Evolutionary conservation across 2,797 vertebrate species (phyloP).

Genomic region (Helostoma temminkii): DNA sequence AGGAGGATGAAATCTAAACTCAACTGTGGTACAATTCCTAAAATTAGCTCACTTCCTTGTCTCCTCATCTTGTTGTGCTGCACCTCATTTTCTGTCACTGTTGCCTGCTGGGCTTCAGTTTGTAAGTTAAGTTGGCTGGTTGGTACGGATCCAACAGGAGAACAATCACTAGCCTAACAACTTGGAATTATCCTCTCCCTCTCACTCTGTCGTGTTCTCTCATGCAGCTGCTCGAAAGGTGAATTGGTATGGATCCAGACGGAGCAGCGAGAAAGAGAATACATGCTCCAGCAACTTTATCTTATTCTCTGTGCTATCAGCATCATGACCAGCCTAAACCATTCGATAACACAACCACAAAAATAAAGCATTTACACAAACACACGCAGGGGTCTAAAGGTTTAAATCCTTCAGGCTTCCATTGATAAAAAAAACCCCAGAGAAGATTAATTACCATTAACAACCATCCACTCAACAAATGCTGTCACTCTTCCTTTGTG

Average conservation of each 20-base stretch:
- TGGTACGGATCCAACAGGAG: too few species aligned
- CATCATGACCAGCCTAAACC: too few species aligned
- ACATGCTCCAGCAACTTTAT: slow-evolving; percentile 20
- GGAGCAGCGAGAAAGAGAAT: slow-evolving; percentile 26
- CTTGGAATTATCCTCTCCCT: too few species aligned
- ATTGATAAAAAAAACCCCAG: slow-evolving; percentile 26
- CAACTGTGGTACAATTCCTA: not conserved
- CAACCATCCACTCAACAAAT: slow-evolving; percentile 16
- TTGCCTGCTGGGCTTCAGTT: slow-evolving; percentile 14
- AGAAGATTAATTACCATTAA: slow-evolving; percentile 17
- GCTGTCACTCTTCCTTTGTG: slow-evolving; percentile 13
- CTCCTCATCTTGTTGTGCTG: too few species aligned
- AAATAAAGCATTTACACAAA: slow-evolving; percentile 33
- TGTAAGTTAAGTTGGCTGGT: too few species aligned
- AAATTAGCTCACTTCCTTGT: not conserved
- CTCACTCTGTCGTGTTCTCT: slow-evolving; percentile 27
- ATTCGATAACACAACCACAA: slow-evolving; percentile 38
- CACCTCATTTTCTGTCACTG: slow-evolving; percentile 4
- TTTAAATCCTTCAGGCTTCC: slow-evolving; percentile 38
- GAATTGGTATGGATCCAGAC: slow-evolving; percentile 54
- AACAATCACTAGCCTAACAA: too few species aligned
- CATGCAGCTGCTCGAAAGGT: slow-evolving; percentile 5
- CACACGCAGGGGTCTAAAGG: not conserved
- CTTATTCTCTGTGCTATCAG: too few species aligned
- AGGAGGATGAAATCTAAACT: too few species aligned